phyloP scores from a whole-genome alignment of 1,140 invertebrate genomes.

The Tetragnatha versicolor region DNA sequence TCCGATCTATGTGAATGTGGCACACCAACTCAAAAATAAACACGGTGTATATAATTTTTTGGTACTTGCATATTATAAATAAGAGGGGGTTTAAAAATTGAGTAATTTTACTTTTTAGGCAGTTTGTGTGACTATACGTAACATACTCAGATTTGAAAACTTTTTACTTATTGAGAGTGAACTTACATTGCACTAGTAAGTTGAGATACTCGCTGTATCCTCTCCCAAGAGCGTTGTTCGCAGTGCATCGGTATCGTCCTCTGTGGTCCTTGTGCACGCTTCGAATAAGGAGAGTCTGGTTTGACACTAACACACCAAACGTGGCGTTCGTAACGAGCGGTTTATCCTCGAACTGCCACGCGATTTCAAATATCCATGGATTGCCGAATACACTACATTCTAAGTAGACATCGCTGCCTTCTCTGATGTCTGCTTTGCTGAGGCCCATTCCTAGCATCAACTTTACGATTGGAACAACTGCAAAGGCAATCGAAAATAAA shows the following conservation, averaged over 20 bases:
- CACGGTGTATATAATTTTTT: too few species aligned
- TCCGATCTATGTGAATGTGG: too few species aligned
- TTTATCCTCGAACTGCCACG: constrained; percentile 54
- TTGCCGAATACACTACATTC: constrained; percentile 73
- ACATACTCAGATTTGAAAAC: too few species aligned
- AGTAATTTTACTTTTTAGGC: too few species aligned
- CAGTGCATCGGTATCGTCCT: constrained; percentile 58
- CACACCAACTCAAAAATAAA: too few species aligned
- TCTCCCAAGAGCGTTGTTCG: constrained; percentile 57
- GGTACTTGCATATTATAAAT: too few species aligned
- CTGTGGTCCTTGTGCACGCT: constrained; percentile 58
- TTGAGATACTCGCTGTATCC: constrained; percentile 40
- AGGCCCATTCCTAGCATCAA: constrained; percentile 63
- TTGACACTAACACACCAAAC: constrained; percentile 57
- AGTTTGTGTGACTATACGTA: too few species aligned
- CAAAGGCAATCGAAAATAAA: too few species aligned
- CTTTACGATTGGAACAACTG: constrained; percentile 57
- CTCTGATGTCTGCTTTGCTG: constrained; percentile 78
- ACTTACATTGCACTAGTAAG: constrained; percentile 57
- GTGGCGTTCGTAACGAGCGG: constrained; percentile 6
- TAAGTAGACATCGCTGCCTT: constrained; percentile 85
- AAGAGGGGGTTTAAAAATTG: too few species aligned
- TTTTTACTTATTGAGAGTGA: too few species aligned
- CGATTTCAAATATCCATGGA: constrained; percentile 57
- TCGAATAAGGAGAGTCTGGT: constrained; percentile 59